These are phyloP conservation scores for Oncorhynchus kisutch DNA, from an alignment of 2,113 vertebrate genomes.

Conservation along the genomic window DNA sequence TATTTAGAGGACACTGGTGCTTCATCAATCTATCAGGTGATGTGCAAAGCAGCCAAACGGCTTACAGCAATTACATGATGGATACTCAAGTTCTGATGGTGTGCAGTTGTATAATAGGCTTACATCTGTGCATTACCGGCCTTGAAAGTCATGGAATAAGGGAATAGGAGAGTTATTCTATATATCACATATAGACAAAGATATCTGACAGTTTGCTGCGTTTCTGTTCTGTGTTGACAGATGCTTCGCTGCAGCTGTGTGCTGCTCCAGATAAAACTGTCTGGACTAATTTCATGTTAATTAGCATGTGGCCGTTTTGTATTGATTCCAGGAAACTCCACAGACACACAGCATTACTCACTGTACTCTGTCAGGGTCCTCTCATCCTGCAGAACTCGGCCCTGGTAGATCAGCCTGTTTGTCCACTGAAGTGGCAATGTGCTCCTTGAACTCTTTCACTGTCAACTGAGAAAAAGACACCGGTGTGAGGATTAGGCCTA, in stretches of 20 bases:
- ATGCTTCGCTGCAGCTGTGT: not conserved
- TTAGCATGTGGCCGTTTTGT: too few relatives aligned
- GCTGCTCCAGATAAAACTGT: not conserved
- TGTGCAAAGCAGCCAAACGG: not conserved
- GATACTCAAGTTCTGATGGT: not conserved
- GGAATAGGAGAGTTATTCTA: too few relatives aligned
- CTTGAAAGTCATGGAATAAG: too few relatives aligned
- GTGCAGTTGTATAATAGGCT: too few relatives aligned
- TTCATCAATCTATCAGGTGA: not conserved
- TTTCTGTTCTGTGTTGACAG: not conserved
- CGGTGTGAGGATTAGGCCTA: not conserved
- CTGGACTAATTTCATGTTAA: not conserved
- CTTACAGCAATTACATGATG: not conserved
- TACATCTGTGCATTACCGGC: too few relatives aligned
- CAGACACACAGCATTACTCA: constrained; percentile 59
- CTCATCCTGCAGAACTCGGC: constrained; percentile 88
- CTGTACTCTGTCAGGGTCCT: constrained; percentile 89
- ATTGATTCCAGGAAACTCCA: not conserved
- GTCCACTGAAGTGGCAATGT: constrained; percentile 86
- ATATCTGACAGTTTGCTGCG: too few relatives aligned
- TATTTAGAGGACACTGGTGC: not conserved
- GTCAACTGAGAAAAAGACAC: constrained; percentile 73
- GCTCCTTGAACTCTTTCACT: constrained; percentile 89
- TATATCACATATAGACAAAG: not conserved
- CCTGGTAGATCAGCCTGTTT: constrained; percentile 93